phyloP scores from a whole-genome alignment of 2,888 invertebrate genomes.

The Tetheella fluctuosa region DNA sequence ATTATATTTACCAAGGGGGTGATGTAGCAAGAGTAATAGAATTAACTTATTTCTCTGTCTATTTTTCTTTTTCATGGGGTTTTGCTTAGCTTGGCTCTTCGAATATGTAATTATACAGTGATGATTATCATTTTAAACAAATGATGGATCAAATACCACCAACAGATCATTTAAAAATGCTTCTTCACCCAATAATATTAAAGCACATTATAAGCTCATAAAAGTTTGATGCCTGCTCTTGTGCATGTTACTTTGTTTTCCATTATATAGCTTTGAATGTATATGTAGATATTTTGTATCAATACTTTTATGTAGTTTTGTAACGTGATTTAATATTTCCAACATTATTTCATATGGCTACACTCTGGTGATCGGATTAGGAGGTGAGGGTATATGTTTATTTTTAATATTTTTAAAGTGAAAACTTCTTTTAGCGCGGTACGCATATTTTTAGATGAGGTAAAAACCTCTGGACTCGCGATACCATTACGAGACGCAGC shows the following conservation, averaged over 20 bases:
- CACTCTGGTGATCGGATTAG: slow-evolving; percentile 60
- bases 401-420: too few species aligned
- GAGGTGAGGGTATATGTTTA: slow-evolving; percentile 59
- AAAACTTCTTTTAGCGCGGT: too few species aligned
- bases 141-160: slow-evolving; percentile 15
- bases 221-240: slow-evolving; percentile 13
- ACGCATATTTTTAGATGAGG: too few species aligned
- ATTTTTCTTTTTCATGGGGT: too few species aligned
- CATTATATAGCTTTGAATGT: slow-evolving; percentile 38
- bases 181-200: slow-evolving; percentile 36
- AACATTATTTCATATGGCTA: slow-evolving; percentile 34
- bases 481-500: too few species aligned
- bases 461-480: too few species aligned
- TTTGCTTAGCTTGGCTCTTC: too few species aligned
- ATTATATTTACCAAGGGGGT: too few species aligned
- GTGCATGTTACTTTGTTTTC: slow-evolving; percentile 44
- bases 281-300: slow-evolving; percentile 17
- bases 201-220: slow-evolving; percentile 53
- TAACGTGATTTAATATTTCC: slow-evolving; percentile 64
- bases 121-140: too few species aligned
- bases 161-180: slow-evolving; percentile 13
- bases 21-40: too few species aligned
- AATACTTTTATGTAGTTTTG: slow-evolving; percentile 42
- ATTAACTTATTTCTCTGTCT: too few species aligned
- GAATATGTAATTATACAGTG: too few species aligned